Percentiles rank a stretch among this genome's conserved stretches.
These are phyloP conservation scores for Aproaerema taeniolella DNA, from an alignment of 2,888 invertebrate species.

Conservation along the genomic window DNA sequence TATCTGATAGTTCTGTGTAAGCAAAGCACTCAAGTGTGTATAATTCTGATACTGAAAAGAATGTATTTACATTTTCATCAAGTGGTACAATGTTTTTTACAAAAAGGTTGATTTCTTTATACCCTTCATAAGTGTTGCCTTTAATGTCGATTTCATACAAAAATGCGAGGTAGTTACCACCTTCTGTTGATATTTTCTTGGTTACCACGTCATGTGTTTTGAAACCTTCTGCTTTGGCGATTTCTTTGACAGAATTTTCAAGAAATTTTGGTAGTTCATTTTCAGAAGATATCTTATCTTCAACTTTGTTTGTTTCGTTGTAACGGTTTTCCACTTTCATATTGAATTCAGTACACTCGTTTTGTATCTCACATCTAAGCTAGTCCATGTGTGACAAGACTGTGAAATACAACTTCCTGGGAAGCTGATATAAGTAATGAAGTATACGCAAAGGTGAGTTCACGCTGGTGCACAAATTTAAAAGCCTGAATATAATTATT, in stretches of 20 bases:
- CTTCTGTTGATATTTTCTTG: slow-evolving; percentile 21
- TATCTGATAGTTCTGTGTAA: slow-evolving; percentile 36
- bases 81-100: slow-evolving; percentile 27
- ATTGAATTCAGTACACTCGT: too few relatives aligned
- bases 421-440: too few relatives aligned
- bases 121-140: slow-evolving; percentile 33
- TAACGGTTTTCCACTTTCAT: too few relatives aligned
- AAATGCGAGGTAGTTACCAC: slow-evolving; percentile 27
- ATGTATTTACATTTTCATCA: slow-evolving; percentile 26
- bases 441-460: too few relatives aligned
- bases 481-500: too few relatives aligned
- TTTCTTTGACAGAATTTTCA: slow-evolving; percentile 5
- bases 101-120: slow-evolving; percentile 33
- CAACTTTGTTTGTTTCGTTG: too few relatives aligned
- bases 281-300: neutral
- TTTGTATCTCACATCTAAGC: too few relatives aligned
- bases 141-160: slow-evolving; percentile 26
- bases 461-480: too few relatives aligned
- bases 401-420: too few relatives aligned
- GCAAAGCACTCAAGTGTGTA: slow-evolving; percentile 35
- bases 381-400: too few relatives aligned
- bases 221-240: slow-evolving; percentile 23
- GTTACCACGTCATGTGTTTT: slow-evolving; percentile 15
- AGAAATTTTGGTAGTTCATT: neutral
- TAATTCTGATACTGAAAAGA: slow-evolving; percentile 23